Percentiles rank a stretch among this genome's conserved stretches.
These are phyloP conservation scores for Camponotus floridanus DNA, from an alignment of 1,140 invertebrate genomes.

Conservation along the genomic window DNA sequence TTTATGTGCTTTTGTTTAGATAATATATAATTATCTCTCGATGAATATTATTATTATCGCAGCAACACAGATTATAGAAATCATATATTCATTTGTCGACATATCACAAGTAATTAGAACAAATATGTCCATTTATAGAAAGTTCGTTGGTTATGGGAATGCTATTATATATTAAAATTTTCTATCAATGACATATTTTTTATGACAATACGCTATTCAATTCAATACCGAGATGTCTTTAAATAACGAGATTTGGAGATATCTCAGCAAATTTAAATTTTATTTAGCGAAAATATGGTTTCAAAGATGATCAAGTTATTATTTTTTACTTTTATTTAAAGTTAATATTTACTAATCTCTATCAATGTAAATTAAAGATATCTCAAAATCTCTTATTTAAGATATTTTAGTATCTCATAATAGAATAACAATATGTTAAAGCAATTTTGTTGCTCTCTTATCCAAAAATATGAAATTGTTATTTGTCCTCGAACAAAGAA, in stretches of 20 bases:
- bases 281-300: background rate
- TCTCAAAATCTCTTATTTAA: background rate
- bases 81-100: slow-evolving; percentile 34
- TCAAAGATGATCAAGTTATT: slow-evolving; percentile 8
- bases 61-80: slow-evolving; percentile 1
- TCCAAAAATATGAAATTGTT: background rate
- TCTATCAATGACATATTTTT: background rate
- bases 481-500: background rate
- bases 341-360: background rate
- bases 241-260: background rate
- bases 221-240: slow-evolving; percentile 23
- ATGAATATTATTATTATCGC: slow-evolving; percentile 17
- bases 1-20: background rate
- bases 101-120: slow-evolving; percentile 20
- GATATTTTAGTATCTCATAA: slow-evolving; percentile 1
- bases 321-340: background rate
- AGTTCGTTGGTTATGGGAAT: slow-evolving; percentile 58
- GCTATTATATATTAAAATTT: slow-evolving; percentile 30
- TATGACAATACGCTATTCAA: background rate
- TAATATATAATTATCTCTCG: background rate
- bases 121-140: slow-evolving; percentile 10
- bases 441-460: background rate
- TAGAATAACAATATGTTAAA: slow-evolving; percentile 14
- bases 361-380: background rate
- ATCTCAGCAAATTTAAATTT: background rate